Base-by-base conservation (phyloP, 64 coral and sea anemone species). In the Stylophora pistillata region DNA sequence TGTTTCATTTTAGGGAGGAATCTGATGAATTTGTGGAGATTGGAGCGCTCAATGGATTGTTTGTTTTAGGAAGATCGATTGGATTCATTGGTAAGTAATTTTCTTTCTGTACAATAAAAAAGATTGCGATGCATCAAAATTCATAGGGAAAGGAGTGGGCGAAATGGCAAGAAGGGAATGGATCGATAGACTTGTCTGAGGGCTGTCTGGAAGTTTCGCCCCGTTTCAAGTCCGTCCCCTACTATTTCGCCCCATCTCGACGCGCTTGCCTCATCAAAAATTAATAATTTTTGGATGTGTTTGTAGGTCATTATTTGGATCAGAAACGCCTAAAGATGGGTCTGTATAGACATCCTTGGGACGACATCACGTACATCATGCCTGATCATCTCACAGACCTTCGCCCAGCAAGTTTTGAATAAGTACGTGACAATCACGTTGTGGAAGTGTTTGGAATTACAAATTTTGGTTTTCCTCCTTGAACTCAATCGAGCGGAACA, bases 311-410 rank as follows among this genome's bases (percentile, higher is more conserved):
- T 88, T 99, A 88, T 87, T 92, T 99, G 77, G 97, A 99, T 74
- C 97, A 99, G 59, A 99, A 99, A 27, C 75, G 93, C 69, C 64
- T 99, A 62, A 95, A 95, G 56, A 94, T 95, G 71, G 97, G 97
- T 16, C 53, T 99, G 34, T 99, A 99, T 69, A 94, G 97, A 17
- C 97, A 99, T 93, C 97, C 97, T n/a, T 99, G 97, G 97, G 97
- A 99, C 72, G 97, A 99, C 20, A 99, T 99, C 78, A 99, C 93
- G 4, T 99, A 99, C 83, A 89, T 99, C 30, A 95, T 95, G 90
- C 97, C 97, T 13, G 97, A 99, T 56, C 97, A 99, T 77, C 91
- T 99, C 23, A 63, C 85, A 71, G 74, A 92, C 37, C 83, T 86
- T 41, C 78, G 88, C 68, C 91, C 95, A n/a, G 95, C 91, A 77